Base-by-base conservation (phyloP, 2,797 vertebrate species). In the Micromesistius poutassou region DNA sequence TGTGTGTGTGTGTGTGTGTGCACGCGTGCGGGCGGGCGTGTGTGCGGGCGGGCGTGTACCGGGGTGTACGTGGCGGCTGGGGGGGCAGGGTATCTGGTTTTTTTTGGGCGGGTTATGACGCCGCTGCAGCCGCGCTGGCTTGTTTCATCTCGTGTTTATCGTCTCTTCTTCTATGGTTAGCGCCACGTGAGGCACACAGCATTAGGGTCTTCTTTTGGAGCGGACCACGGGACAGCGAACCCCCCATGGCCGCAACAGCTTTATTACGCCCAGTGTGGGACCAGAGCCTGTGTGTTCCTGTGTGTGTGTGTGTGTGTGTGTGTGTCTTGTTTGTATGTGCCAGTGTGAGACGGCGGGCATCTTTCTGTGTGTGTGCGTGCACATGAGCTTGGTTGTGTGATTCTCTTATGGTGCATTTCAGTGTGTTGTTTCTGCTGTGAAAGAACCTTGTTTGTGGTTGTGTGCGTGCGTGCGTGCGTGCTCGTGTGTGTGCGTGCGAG, bases 261-360 rank as follows among this genome's bases (percentile, higher is more conserved):
- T 92, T 88, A 84, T 79, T 85, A 83, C 86, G 77, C 88, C 78
- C 82, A 82, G 80, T 36, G 74, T 82, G 82, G 87, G 91, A 93
- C 92, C 86, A 92, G 91, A 93, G 85, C 78, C 33, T 30, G 33
- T 33, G 36, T 40, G 71, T 80, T 74, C 42, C 30, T 78, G 12
- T 40, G 72, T 35, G 30, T 74, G 66, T 75, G 77, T 79, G 77
- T 76, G 28, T 80, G 72, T 22, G 42, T 50, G 12, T 82, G n/a
- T 79, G 46, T 80, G 70, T 76, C 55, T 79, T 6, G 81, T 80
- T 35, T 78, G 4, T 55, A 50, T 50, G 3, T 62, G 71, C 40
- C 8, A 42, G 40, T 42, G 40, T 42, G 40, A 42, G 40, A 42
- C 40, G 9, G 13, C 12, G 40, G 40, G 40, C 40, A 42, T 42